A percentile compares a stretch with the other conserved stretches of the same genome.
phyloP scores from a whole-genome alignment of 2,113 vertebrate genomes.

The Meriones unguiculatus region DNA sequence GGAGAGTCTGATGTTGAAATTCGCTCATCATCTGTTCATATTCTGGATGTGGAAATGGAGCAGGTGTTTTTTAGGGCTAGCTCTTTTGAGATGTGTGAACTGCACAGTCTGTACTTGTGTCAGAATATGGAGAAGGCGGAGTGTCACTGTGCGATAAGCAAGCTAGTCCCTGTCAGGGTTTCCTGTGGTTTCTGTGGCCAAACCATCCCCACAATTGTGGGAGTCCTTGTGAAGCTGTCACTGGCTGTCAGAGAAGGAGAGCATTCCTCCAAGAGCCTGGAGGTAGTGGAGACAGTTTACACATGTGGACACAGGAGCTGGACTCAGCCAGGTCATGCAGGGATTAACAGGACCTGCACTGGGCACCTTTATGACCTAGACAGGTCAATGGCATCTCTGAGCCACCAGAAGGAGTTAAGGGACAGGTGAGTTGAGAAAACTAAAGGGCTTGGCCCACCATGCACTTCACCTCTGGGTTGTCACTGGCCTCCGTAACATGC shows the following conservation, averaged over 20 bases:
- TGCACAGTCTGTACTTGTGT: background rate
- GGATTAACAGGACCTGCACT: background rate
- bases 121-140: background rate
- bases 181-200: background rate
- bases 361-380: background rate
- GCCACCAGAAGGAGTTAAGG: background rate
- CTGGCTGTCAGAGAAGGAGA: background rate
- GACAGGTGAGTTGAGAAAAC: background rate
- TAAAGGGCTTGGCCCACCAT: background rate
- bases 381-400: background rate
- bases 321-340: rapidly evolving
- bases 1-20: background rate
- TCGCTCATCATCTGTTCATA: background rate
- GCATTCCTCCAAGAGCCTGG: background rate
- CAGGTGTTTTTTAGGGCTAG: background rate
- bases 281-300: background rate
- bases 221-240: background rate
- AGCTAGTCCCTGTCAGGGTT: background rate
- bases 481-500: no score
- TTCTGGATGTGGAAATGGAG: background rate
- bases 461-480: background rate
- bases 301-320: background rate
- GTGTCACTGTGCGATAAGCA: background rate
- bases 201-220: rapidly evolving
- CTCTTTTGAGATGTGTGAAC: background rate